Conservation (phyloP, 2,113 vertebrate genomes). For the Chrysochloris asiatica region DNA sequence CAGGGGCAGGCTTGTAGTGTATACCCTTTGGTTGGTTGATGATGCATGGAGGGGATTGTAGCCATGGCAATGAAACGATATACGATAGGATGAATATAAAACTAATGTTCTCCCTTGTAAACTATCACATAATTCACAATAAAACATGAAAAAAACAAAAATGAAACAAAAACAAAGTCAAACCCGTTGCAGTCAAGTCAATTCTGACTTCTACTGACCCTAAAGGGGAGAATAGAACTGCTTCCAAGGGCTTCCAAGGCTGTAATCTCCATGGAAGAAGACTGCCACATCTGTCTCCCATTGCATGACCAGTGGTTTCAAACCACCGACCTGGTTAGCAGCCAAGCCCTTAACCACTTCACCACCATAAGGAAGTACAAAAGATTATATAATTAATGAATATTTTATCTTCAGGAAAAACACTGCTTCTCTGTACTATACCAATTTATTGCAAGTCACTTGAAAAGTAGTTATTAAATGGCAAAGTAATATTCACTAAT, state of each 20-base stretch:
- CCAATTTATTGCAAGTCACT: not conserved
- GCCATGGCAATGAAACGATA: too few relatives aligned
- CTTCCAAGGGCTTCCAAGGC: not conserved
- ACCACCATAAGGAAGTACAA: not conserved
- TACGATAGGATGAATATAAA: too few relatives aligned
- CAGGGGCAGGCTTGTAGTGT: too few relatives aligned
- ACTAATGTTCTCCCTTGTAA: too few relatives aligned
- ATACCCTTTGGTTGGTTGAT: too few relatives aligned
- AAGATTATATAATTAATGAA: slow-evolving; percentile 36
- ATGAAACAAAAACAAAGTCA: too few relatives aligned
- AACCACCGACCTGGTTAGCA: not conserved
- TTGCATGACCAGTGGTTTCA: not conserved
- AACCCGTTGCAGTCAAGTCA: not conserved
- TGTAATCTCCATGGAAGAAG: not conserved
- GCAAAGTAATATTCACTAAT: slow-evolving; percentile 67
- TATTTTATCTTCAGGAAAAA: slow-evolving; percentile 21
- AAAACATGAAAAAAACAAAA: too few relatives aligned
- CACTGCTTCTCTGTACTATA: not conserved
- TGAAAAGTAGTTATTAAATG: slow-evolving; percentile 39
- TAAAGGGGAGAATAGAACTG: not conserved
- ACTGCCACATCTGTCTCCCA: not conserved
- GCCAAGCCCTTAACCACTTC: not conserved
- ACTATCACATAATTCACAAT: too few relatives aligned
- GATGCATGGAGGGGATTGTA: too few relatives aligned
- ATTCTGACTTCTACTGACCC: not conserved